Evolutionary conservation across 2,888 invertebrate genomes (phyloP).

Genomic region (Lycia hirtaria): DNA sequence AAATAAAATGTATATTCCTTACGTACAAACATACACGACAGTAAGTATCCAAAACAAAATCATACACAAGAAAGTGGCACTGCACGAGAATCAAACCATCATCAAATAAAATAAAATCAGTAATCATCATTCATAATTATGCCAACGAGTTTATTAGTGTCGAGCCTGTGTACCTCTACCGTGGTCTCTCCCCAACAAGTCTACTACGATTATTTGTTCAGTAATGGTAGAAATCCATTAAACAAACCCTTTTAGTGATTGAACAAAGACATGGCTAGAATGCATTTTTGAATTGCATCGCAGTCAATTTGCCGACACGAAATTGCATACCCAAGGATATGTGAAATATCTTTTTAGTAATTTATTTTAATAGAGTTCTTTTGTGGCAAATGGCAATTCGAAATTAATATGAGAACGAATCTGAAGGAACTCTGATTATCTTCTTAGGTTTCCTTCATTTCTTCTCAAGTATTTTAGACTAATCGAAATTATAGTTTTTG

Average conservation of each 20-base stretch:
- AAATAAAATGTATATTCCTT: no score
- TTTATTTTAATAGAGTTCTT: slow-evolving; percentile 31
- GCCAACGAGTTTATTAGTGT: not conserved
- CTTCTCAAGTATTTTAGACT: not conserved
- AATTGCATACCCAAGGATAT: slow-evolving; percentile 64
- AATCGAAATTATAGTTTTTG: not conserved
- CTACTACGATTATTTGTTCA: slow-evolving; percentile 82
- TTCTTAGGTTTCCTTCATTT: not conserved
- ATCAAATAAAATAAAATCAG: no score
- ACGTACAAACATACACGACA: no score
- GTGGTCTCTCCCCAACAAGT: slow-evolving; percentile 63
- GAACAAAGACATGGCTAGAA: slow-evolving; percentile 74
- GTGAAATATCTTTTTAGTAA: slow-evolving; percentile 34
- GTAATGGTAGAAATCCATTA: slow-evolving; percentile 85
- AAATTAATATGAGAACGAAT: slow-evolving; percentile 43
- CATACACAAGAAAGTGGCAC: no score
- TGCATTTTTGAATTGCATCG: slow-evolving; percentile 78
- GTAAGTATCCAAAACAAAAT: no score
- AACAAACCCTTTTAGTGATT: slow-evolving; percentile 84
- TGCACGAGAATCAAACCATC: no score
- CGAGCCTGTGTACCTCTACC: slow-evolving; percentile 47
- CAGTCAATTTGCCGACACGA: slow-evolving; percentile 72
- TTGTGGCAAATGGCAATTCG: slow-evolving; percentile 44
- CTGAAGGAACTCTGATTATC: slow-evolving; percentile 16
- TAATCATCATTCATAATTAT: no score